Evolutionary conservation across 2,113 vertebrate species (phyloP), one percentile per base, ranked within the genome.

Genomic region (Cynoglossus semilaevis): DNA sequence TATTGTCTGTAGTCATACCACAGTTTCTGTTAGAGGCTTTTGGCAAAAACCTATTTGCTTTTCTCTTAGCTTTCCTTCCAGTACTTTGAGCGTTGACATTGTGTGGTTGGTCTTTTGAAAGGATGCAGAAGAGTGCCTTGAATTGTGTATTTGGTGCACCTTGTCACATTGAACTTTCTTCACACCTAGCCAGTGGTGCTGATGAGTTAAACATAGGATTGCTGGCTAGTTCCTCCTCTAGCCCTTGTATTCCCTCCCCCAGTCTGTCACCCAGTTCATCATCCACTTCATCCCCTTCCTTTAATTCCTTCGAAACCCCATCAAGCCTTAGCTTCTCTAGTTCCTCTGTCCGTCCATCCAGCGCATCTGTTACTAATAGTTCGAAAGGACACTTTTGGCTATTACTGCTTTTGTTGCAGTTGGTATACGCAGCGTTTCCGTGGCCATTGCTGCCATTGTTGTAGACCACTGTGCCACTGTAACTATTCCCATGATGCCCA

Each of bases 111-210:
- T 74, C 70, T n/a, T 14, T 63, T 48, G 58, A 41, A 17, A 63
- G 46, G 55, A 67, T 45, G 72, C 54, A 62, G 59, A 74, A 67
- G 29, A 65, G 19, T 57, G 45, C 35, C 17, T 15, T 51, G 18
- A 16, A 16, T 15, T 43, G 18, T n/a, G n/a, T 3, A 4, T 63
- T 34, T 44, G 6, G 15, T 9, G 45, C 22, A 16, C 10, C 17
- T 15, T 14, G 59, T 90, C 80, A 95, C 75, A 95, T 94, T 4
- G 94, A 94, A 11, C 92, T 94, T 74, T 95, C 94, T 73, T 95
- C 94, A 56, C 92, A 94, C 2, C 77, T 64, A 9, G 93, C 93
- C 47, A 95, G 67, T 0, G 94, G 93, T 8, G 92, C 93, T 17
- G 76, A 18, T n/a, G 87, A 88, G 8, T 86, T 89, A 42, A 90